Conservation (phyloP, 2,797 vertebrate species). For the Poecilia gillii region DNA sequence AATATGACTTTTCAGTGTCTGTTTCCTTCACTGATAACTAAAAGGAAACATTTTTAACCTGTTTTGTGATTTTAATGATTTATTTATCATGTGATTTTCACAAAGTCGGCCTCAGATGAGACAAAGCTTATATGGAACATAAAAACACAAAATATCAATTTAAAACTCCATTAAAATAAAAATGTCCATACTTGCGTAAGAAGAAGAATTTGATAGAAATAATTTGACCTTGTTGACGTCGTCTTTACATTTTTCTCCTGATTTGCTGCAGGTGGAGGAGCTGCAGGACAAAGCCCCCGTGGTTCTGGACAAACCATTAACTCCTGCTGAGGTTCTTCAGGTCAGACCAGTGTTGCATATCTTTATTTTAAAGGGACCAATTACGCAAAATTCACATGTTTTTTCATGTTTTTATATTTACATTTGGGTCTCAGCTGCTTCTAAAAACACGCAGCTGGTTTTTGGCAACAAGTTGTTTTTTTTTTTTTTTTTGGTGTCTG, state of each 20-base stretch:
- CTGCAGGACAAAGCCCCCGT: slow-evolving; percentile 73
- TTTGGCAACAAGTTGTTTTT: no score
- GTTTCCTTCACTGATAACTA: no score
- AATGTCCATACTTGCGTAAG: neutral
- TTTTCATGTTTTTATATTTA: no score
- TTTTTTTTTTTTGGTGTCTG: no score
- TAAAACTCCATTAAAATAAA: neutral
- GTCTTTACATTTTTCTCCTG: neutral
- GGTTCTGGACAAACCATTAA: slow-evolving; percentile 75
- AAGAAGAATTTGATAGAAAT: neutral
- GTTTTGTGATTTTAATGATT: neutral
- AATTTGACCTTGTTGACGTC: neutral
- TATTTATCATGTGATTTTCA: neutral
- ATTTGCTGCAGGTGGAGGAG: slow-evolving; percentile 73
- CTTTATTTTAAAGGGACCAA: no score
- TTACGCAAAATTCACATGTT: no score
- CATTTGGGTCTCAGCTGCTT: no score
- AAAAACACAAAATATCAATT: neutral
- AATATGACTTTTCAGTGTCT: neutral
- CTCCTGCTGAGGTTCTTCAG: slow-evolving; percentile 82
- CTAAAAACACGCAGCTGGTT: no score
- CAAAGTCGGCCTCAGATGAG: neutral
- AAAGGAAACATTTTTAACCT: no score
- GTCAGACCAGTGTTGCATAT: slow-evolving; percentile 59
- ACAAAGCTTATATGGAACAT: neutral